Conservation (phyloP, 2,888 invertebrate species). For the Drosophila maculinotata region DNA sequence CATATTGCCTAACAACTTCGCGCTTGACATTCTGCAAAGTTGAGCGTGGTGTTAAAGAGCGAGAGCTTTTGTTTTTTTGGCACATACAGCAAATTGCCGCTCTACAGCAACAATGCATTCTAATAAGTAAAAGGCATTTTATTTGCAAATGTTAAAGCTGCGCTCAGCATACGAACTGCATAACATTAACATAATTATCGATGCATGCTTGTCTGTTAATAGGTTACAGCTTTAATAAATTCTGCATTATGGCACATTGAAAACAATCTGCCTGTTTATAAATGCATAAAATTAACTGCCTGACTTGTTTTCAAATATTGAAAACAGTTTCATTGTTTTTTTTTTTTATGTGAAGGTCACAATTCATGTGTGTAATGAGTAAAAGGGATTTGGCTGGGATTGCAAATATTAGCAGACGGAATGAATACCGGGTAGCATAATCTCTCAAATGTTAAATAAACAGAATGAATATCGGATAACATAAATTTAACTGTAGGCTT, state of each 20-base stretch:
- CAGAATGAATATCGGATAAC: conserved; percentile 25
- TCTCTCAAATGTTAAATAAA: neutral
- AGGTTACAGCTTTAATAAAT: no score
- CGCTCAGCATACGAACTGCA: neutral
- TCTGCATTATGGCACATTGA: neutral
- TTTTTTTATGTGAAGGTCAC: no score
- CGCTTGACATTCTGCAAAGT: neutral
- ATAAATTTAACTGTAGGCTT: neutral
- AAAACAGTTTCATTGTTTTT: neutral
- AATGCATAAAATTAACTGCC: neutral
- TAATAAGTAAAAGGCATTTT: neutral
- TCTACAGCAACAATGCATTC: neutral
- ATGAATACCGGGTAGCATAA: neutral
- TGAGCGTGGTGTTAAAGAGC: neutral
- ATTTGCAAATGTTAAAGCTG: neutral
- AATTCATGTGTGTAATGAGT: neutral
- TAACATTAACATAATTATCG: neutral
- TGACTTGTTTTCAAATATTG: neutral
- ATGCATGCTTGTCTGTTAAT: neutral
- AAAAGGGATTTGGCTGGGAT: neutral
- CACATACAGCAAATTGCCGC: neutral
- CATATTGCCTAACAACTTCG: neutral
- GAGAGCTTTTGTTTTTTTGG: neutral
- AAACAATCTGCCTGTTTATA: no score
- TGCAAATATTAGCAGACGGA: neutral